Conservation (phyloP, 2,888 invertebrate genomes). For the Spicauda simplicius region DNA sequence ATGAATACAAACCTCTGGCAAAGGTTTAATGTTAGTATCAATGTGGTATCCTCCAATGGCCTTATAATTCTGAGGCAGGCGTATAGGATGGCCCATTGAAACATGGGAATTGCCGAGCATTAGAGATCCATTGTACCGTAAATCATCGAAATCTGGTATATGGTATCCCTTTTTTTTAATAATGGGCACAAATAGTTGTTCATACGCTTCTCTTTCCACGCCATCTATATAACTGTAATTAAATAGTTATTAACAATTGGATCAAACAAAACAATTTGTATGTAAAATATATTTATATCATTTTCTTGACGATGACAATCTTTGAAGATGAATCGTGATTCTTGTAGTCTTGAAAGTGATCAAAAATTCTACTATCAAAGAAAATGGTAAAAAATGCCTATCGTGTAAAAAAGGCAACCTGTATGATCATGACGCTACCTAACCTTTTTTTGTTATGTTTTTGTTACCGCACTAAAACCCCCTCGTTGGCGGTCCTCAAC, state of each 20-base stretch:
- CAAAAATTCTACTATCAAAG: too few relatives aligned
- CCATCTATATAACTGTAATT: neutral
- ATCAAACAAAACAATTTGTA: constrained; percentile 7
- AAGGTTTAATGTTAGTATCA: constrained; percentile 50
- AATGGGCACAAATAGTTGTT: constrained; percentile 39
- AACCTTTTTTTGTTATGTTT: too few relatives aligned
- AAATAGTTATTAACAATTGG: neutral
- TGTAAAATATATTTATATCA: too few relatives aligned
- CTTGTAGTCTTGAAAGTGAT: too few relatives aligned
- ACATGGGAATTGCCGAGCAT: constrained; percentile 48
- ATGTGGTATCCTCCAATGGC: constrained; percentile 64
- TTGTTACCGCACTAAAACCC: too few relatives aligned
- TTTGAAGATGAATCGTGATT: too few relatives aligned
- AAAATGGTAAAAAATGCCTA: too few relatives aligned
- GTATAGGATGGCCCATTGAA: constrained; percentile 48
- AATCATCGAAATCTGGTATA: constrained; percentile 45
- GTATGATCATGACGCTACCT: too few relatives aligned
- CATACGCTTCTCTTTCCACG: constrained; percentile 32
- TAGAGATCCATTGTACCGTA: constrained; percentile 45
- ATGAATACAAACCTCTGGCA: constrained; percentile 53
- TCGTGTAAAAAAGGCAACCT: too few relatives aligned
- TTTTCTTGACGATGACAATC: too few relatives aligned
- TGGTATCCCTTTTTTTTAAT: constrained; percentile 40
- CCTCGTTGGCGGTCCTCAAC: too few relatives aligned
- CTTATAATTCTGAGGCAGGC: constrained; percentile 59